A percentile compares a stretch with the other conserved stretches of the same genome.
Evolutionary conservation across 2,113 vertebrate species (phyloP).

Genomic region (Cyanoliseus patagonus): DNA sequence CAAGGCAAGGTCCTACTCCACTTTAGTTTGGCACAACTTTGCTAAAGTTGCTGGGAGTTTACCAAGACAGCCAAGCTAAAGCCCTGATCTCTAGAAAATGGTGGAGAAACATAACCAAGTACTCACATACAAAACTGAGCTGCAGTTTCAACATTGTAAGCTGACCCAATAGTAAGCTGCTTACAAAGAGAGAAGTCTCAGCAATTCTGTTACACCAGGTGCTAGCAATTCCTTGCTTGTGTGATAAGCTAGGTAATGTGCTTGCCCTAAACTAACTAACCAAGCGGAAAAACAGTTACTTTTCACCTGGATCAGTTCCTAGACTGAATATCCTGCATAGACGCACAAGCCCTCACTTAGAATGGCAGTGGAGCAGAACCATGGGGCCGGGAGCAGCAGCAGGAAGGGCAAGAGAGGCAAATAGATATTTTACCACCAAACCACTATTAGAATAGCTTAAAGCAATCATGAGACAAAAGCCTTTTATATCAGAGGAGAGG

Average conservation of each 20-base stretch:
- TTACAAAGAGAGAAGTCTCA: neutral
- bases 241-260: neutral
- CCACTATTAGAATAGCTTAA: neutral
- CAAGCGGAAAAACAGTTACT: neutral
- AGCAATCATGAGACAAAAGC: neutral
- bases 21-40: neutral
- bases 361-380: fast-evolving
- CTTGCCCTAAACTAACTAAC: neutral
- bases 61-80: neutral
- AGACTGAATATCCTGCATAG: neutral
- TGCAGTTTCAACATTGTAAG: neutral
- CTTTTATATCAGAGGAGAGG: neutral
- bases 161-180: neutral
- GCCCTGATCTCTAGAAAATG: neutral
- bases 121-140: neutral
- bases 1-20: neutral
- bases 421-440: neutral
- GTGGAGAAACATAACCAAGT: neutral
- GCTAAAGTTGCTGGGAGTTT: neutral
- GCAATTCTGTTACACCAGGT: neutral
- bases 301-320: neutral
- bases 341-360: neutral
- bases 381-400: neutral
- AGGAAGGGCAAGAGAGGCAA: neutral
- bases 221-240: neutral